phyloP scores from a whole-genome alignment of 2,113 vertebrate genomes.

The Solea solea region DNA sequence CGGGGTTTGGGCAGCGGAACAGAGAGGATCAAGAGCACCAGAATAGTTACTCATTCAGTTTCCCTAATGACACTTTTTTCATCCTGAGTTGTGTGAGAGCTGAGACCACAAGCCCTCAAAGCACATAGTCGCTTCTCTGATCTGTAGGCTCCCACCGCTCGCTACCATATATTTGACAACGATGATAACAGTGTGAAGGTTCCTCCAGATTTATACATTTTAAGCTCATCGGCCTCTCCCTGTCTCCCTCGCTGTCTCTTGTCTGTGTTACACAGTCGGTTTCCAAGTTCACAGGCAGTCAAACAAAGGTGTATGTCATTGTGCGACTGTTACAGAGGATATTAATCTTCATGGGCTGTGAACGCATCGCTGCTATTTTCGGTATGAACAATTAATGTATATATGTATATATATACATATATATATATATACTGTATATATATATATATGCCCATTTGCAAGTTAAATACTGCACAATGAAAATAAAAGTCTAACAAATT shows the following conservation, averaged over 20 bases:
- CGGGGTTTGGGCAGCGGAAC: conserved; percentile 61
- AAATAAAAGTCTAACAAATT: conserved; percentile 11
- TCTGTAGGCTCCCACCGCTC: conserved; percentile 47
- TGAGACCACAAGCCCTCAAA: conserved; percentile 71
- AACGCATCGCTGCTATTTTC: conserved; percentile 31
- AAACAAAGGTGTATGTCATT: conserved; percentile 41
- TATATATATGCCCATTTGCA: background rate
- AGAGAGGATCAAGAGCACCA: conserved; percentile 68
- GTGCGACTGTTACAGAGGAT: conserved; percentile 13
- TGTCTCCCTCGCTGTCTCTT: conserved; percentile 8
- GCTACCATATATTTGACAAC: conserved; percentile 41
- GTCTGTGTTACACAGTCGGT: conserved; percentile 25
- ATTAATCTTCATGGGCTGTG: conserved; percentile 28
- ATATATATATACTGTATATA: too few relatives aligned
- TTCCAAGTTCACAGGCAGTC: conserved; percentile 36
- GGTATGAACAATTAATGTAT: background rate
- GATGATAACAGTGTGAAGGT: conserved; percentile 40
- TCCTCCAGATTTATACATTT: conserved; percentile 42
- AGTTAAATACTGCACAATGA: conserved; percentile 15
- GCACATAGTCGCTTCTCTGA: conserved; percentile 54
- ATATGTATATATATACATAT: too few relatives aligned
- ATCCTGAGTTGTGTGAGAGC: conserved; percentile 41
- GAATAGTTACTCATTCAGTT: conserved; percentile 68
- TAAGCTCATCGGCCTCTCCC: conserved; percentile 48
- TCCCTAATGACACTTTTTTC: conserved; percentile 58